phyloP scores from a whole-genome alignment of 2,113 vertebrate genomes.

The Anolis sagrei region DNA sequence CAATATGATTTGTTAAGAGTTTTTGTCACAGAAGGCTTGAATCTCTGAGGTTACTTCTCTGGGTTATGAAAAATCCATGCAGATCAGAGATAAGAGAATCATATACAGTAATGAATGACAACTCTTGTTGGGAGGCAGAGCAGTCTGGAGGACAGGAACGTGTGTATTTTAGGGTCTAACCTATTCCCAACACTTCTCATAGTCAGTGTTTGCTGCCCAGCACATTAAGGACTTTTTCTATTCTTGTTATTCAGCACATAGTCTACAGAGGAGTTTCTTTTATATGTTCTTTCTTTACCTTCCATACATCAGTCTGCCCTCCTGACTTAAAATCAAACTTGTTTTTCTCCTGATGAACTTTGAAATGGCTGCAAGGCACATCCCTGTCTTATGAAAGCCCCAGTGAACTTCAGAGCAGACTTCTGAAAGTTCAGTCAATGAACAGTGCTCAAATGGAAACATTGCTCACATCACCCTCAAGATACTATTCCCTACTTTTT shows the following conservation, averaged over 20 bases:
- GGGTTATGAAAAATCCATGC: neutral
- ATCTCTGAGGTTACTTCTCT: neutral
- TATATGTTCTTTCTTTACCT: neutral
- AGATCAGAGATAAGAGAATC: neutral
- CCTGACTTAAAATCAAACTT: neutral
- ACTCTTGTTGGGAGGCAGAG: neutral
- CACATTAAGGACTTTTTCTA: neutral
- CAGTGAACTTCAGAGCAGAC: neutral
- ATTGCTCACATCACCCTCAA: conserved; percentile 10
- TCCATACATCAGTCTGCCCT: neutral
- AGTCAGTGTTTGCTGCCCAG: neutral
- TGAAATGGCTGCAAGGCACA: neutral
- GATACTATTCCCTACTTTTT: conserved; percentile 21
- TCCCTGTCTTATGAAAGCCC: neutral
- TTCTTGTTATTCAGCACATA: neutral
- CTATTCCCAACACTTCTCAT: neutral
- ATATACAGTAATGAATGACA: neutral
- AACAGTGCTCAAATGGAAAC: neutral
- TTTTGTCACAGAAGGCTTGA: neutral
- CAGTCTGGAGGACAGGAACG: no score
- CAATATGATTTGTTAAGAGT: neutral
- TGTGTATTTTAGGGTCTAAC: neutral
- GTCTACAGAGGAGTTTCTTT: neutral
- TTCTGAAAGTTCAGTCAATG: conserved; percentile 7
- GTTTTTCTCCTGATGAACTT: neutral